phyloP scores from a whole-genome alignment of 2,113 vertebrate genomes.

The Seriola quinqueradiata region DNA sequence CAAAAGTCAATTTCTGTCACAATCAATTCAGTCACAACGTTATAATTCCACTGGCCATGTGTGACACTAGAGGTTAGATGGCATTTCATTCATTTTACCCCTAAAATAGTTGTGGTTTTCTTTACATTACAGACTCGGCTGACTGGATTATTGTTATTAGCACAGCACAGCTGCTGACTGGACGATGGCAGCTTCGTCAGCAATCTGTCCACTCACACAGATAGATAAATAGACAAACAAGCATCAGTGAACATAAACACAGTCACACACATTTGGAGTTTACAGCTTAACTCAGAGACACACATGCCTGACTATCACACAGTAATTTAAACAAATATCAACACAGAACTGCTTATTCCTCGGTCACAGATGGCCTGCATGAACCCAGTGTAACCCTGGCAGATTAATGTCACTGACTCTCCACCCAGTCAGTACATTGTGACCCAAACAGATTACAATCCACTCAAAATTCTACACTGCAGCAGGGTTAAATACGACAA shows the following conservation, averaged over 20 bases:
- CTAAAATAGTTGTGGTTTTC: constrained; percentile 25
- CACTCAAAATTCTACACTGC: background rate
- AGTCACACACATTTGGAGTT: constrained; percentile 55
- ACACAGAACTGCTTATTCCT: constrained; percentile 29
- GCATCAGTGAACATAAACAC: constrained; percentile 40
- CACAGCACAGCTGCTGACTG: constrained; percentile 50
- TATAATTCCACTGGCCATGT: background rate
- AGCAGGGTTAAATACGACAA: constrained; percentile 7
- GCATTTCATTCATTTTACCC: constrained; percentile 16
- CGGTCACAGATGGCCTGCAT: constrained; percentile 49
- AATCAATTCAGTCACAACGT: background rate
- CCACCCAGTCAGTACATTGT: constrained; percentile 3
- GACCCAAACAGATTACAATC: constrained; percentile 39
- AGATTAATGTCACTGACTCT: constrained; percentile 38
- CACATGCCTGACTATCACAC: background rate
- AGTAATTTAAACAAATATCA: constrained; percentile 37
- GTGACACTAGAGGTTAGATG: constrained; percentile 16
- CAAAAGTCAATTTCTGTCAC: too few relatives aligned
- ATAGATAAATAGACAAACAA: constrained; percentile 51
- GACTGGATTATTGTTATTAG: constrained; percentile 56
- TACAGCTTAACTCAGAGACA: constrained; percentile 39
- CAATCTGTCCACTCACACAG: constrained; percentile 44
- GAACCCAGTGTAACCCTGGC: background rate
- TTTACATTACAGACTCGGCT: constrained; percentile 39
- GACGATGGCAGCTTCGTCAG: constrained; percentile 51